Evolutionary conservation across 1,140 invertebrate genomes (phyloP).

Genomic region (Apocrypta bakeri): DNA sequence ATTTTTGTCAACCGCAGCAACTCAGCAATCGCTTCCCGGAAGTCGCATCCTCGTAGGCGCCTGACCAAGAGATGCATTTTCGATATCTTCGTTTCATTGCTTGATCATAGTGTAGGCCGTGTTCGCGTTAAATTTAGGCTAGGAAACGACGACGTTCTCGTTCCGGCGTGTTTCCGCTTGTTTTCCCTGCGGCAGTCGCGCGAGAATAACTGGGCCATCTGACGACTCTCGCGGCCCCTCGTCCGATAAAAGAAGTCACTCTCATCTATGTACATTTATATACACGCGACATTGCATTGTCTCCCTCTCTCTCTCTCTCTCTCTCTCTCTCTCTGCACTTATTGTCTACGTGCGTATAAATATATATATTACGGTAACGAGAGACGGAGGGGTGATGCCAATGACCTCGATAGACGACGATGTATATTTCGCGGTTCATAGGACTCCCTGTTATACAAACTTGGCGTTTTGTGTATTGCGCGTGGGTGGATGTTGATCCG

Average conservation of each 20-base stretch:
- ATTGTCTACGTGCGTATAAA: background rate
- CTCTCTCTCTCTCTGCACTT: background rate
- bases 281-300: background rate
- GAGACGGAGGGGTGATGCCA: slow-evolving; percentile 46
- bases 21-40: background rate
- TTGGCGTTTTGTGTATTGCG: too few relatives aligned
- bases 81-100: background rate
- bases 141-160: slow-evolving; percentile 11
- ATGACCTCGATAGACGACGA: slow-evolving; percentile 51
- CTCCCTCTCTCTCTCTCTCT: background rate
- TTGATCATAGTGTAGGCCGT: background rate
- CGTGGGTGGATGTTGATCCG: too few relatives aligned
- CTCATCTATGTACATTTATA: background rate
- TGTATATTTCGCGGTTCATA: slow-evolving; percentile 10
- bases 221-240: background rate
- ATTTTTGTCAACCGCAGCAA: background rate
- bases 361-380: background rate
- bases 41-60: slow-evolving; percentile 22
- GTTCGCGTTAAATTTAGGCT: slow-evolving; percentile 35
- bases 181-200: background rate
- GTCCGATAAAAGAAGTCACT: slow-evolving; percentile 46
- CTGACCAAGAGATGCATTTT: background rate
- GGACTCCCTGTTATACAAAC: too few relatives aligned
- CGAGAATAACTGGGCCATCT: slow-evolving; percentile 7
- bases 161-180: slow-evolving; percentile 13